Percentiles rank a stretch among this genome's conserved stretches.
Evolutionary conservation across 2,113 vertebrate species (phyloP).

Genomic region (Siniperca knerii): DNA sequence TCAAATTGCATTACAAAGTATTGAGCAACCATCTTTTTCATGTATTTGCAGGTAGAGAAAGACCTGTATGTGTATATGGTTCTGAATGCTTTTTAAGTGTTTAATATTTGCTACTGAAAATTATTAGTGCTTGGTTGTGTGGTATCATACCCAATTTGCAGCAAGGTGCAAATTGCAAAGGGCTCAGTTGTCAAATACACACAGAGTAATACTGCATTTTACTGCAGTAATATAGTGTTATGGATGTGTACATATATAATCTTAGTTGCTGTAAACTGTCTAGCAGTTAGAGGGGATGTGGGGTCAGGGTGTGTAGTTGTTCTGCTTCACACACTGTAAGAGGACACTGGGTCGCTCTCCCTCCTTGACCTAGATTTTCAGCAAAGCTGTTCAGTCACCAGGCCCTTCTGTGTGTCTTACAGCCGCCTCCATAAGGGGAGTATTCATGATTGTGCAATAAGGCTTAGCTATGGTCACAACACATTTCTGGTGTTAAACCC

Average conservation of each 20-base stretch:
- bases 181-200: not conserved
- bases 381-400: conserved; percentile 65
- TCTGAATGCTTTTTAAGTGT: not conserved
- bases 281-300: conserved; percentile 6
- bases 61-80: not conserved
- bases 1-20: not conserved
- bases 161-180: not conserved
- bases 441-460: conserved; percentile 71
- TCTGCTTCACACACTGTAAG: conserved; percentile 62
- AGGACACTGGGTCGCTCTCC: conserved; percentile 70
- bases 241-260: not conserved
- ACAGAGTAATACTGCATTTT: not conserved
- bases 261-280: not conserved
- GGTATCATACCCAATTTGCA: not conserved
- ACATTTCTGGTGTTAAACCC: conserved; percentile 25
- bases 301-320: conserved; percentile 49
- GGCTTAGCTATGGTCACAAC: conserved; percentile 40
- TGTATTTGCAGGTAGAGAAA: conserved; percentile 1
- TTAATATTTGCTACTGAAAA: not conserved
- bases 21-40: not conserved
- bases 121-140: not conserved
- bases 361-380: conserved; percentile 79
- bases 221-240: not conserved
- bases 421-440: conserved; percentile 55
- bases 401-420: conserved; percentile 58